Percentiles rank a stretch among this genome's conserved stretches.
Evolutionary conservation across 64 coral and sea anemone genomes (phyloP).

Genomic region (Pachyseris speciosa): DNA sequence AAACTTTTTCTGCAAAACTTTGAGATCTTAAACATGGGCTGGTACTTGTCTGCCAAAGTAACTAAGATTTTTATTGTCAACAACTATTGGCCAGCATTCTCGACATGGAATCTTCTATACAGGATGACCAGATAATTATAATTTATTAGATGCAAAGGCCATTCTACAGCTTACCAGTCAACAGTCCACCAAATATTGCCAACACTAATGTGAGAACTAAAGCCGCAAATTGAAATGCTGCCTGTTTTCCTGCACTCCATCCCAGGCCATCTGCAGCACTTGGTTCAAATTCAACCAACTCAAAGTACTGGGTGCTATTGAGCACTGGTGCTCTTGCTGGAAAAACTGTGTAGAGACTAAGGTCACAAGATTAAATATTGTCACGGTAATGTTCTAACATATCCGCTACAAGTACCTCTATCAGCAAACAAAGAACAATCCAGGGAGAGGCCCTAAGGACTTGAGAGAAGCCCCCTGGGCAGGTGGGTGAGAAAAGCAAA

Average conservation of each 20-base stretch:
- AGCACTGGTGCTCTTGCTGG: constrained; percentile 79
- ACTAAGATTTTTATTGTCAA: no score
- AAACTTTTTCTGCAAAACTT: no score
- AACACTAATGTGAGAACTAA: constrained; percentile 69
- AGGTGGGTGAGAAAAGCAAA: no score
- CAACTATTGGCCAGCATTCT: no score
- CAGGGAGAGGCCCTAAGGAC: no score
- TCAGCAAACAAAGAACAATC: not conserved
- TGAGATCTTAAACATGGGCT: no score
- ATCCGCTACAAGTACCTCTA: no score
- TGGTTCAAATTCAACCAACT: constrained; percentile 65
- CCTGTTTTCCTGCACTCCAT: constrained; percentile 72
- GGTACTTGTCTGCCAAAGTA: no score
- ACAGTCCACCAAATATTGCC: constrained; percentile 71
- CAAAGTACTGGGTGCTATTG: constrained; percentile 85
- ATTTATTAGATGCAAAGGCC: not conserved
- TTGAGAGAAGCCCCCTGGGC: no score
- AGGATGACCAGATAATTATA: no score
- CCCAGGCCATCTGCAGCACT: constrained; percentile 61
- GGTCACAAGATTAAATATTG: not conserved
- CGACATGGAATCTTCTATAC: no score
- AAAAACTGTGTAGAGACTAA: constrained; percentile 77
- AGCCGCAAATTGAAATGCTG: constrained; percentile 86
- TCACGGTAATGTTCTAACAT: no score
- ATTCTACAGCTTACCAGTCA: constrained; percentile 56